phyloP scores from a whole-genome alignment of 2,888 invertebrate genomes.

The Dasysyrphus albostriatus region DNA sequence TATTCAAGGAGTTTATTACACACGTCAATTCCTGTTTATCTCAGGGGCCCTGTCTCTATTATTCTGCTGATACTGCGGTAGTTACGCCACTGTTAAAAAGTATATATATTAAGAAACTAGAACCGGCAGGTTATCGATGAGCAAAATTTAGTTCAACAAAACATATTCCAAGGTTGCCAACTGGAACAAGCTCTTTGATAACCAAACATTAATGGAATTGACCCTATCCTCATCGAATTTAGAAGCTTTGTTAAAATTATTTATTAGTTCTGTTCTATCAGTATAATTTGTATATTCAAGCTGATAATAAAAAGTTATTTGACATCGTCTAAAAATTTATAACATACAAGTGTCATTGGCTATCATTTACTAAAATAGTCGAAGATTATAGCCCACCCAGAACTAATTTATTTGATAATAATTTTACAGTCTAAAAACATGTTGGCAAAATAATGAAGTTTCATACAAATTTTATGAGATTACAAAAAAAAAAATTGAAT shows the following conservation, averaged over 20 bases:
- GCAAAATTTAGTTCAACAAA: too few relatives aligned
- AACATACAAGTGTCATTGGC: background rate
- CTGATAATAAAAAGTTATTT: background rate
- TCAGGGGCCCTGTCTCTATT: too few relatives aligned
- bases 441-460: background rate
- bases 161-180: too few relatives aligned
- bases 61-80: too few relatives aligned
- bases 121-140: too few relatives aligned
- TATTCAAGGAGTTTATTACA: too few relatives aligned
- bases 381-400: slow-evolving; percentile 7
- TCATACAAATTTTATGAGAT: background rate
- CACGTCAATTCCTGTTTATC: too few relatives aligned
- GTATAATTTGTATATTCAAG: background rate
- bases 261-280: background rate
- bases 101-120: too few relatives aligned
- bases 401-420: slow-evolving; percentile 13
- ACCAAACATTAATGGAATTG: background rate
- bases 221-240: background rate
- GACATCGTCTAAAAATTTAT: background rate
- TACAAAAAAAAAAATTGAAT: background rate
- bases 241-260: background rate
- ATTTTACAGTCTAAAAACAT: background rate
- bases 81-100: too few relatives aligned
- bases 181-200: background rate
- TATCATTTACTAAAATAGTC: background rate